Conservation (phyloP, 2,888 invertebrate species). For the Parthenolecanium corni region DNA sequence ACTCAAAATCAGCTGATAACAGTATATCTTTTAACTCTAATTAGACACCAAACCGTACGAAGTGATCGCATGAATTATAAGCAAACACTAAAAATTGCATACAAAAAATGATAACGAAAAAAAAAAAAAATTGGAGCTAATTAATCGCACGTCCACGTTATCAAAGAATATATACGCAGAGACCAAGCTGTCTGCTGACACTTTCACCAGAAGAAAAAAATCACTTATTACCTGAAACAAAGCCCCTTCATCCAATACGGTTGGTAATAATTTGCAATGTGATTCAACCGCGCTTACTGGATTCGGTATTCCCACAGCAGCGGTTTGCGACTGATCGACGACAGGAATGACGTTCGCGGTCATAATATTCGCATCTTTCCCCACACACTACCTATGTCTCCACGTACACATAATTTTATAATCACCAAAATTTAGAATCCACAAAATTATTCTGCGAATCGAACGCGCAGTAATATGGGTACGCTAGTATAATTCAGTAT, state of each 20-base stretch:
- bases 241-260: constrained; percentile 18
- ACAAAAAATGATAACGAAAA: no score
- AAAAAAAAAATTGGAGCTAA: no score
- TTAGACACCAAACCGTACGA: no score
- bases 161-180: no score
- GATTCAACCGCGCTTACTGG: constrained; percentile 22
- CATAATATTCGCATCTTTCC: not conserved
- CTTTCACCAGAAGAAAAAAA: no score
- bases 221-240: constrained; percentile 15
- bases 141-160: no score
- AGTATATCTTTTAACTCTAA: no score
- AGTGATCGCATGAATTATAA: no score
- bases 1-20: no score
- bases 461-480: not conserved
- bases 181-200: no score
- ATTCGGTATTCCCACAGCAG: constrained; percentile 20
- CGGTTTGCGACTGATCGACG: constrained; percentile 13
- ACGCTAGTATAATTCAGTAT: not conserved
- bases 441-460: not conserved
- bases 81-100: no score
- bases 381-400: no score
- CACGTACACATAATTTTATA: not conserved
- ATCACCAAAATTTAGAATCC: not conserved
- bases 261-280: constrained; percentile 17
- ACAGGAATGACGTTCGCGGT: not conserved